Evolutionary conservation across 2,797 vertebrate genomes (phyloP), one percentile per base, ranked within the genome.

Genomic region (Acestrorhynchus altus): DNA sequence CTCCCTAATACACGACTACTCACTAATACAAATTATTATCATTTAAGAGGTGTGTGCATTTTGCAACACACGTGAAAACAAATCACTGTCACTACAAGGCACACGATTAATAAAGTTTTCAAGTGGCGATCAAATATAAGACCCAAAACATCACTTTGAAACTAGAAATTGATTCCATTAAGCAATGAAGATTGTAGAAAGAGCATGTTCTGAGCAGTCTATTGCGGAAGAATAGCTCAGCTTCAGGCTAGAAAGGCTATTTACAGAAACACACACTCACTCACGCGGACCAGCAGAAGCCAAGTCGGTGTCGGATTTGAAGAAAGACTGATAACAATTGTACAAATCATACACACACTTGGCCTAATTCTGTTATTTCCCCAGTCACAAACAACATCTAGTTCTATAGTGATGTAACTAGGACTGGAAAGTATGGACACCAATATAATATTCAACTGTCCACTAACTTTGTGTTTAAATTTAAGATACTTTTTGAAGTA

Each of bases 201-300:
- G 57, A 9, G 8, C n/a, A 7, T 68, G 76, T 67, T 79, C 79
- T 84, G 70, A 77, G 70, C 60, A 39, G 51, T 40, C 40, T 52
- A 74, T 76, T 82, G 66, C 76, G 47, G 73, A 74, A 54, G 74
- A 75, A 61, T 66, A 63, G 57, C 57, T 61, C 72, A 68, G 77
- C 83, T 84, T 84, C 72, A 56, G 77, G 83, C 86, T 67, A 72
- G 39, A 60, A 31, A 57, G 35, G 73, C 66, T 86, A 86, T 87
- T 84, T 86, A 86, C 69, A 76, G 83, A 80, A 78, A 72, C 73
- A 70, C 74, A 83, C 31, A 47, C 80, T 79, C 70, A 39, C 79
- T 82, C 86, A 83, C 69, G 35, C 74, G 81, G 79, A 59, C 42
- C 68, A 44, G 63, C 16, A 74, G 54, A 82, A 68, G 70, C 56